Conservation (phyloP, 35 echinoderm and acorn worm species). For the Acanthaster planci region DNA sequence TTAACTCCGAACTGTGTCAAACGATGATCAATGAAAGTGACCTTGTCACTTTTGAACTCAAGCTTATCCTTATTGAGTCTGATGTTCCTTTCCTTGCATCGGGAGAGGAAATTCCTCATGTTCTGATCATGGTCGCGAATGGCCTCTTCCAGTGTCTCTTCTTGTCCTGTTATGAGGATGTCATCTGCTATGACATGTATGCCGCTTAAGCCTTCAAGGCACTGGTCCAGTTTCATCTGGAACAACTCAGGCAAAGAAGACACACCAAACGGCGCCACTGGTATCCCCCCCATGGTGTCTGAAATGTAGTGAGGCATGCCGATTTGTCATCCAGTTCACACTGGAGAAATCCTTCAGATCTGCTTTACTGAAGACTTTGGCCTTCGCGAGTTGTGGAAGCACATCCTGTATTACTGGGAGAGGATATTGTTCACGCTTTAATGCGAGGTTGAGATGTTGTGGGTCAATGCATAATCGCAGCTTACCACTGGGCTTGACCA, state of each 20-base stretch:
- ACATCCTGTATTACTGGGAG: conserved; percentile 67
- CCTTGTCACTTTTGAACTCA: conserved; percentile 34
- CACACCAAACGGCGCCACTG: not conserved
- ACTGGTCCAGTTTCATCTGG: conserved; percentile 59
- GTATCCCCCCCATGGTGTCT: conserved; percentile 26
- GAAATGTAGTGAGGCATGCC: conserved; percentile 39
- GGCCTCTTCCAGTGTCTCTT: conserved; percentile 59
- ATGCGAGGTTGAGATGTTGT: conserved; percentile 45
- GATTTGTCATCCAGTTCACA: conserved; percentile 31
- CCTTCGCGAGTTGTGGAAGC: conserved; percentile 46
- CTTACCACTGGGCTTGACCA: conserved; percentile 37
- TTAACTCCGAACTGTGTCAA: conserved; percentile 12
- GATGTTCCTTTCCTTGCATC: conserved; percentile 63
- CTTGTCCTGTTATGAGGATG: conserved; percentile 63
- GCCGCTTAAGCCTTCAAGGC: conserved; percentile 56
- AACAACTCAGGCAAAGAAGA: conserved; percentile 71
- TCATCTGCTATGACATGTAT: conserved; percentile 76
- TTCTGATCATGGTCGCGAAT: conserved; percentile 69
- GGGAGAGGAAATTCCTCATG: conserved; percentile 35
- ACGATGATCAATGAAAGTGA: not conserved
- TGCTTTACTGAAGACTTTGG: conserved; percentile 39
- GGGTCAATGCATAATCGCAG: conserved; percentile 53
- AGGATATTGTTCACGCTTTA: conserved; percentile 41
- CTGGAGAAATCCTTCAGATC: conserved; percentile 57
- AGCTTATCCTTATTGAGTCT: conserved; percentile 72